Conservation (phyloP, 2,113 vertebrate species). For the Merops nubicus region DNA sequence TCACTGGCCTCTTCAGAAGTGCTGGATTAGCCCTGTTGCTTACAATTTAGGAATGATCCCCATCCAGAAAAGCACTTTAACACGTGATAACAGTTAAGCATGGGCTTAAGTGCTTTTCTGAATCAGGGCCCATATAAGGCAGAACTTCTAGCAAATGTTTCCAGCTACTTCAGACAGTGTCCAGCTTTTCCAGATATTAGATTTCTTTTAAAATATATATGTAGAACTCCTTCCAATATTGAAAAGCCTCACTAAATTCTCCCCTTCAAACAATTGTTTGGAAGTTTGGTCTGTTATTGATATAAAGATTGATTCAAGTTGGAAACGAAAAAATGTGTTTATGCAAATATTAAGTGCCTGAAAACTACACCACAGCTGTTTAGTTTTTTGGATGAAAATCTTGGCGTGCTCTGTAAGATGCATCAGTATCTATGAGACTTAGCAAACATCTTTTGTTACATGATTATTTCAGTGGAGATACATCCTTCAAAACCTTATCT, state of each 20-base stretch:
- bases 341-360: conserved; percentile 62
- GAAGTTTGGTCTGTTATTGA: conserved; percentile 33
- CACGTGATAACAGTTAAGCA: conserved; percentile 47
- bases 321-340: conserved; percentile 39
- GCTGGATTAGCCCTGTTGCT: not conserved
- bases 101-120: conserved; percentile 57
- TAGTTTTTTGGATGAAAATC: conserved; percentile 47
- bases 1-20: conserved; percentile 31
- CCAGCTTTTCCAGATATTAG: conserved; percentile 5
- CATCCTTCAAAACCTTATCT: not conserved
- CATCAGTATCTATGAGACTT: not conserved
- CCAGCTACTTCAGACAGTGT: not conserved
- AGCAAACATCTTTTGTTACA: conserved; percentile 47
- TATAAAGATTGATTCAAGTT: conserved; percentile 29
- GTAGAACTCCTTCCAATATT: not conserved
- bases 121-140: conserved; percentile 35
- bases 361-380: conserved; percentile 50
- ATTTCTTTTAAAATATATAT: not conserved
- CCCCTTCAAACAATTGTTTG: conserved; percentile 25
- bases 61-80: conserved; percentile 61
- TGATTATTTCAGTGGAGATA: conserved; percentile 30
- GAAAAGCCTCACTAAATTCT: not conserved
- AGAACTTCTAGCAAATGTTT: not conserved
- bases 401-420: conserved; percentile 28
- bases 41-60: conserved; percentile 24